Conservation (phyloP, 2,888 invertebrate genomes). For the Leptopterna dolabrata region DNA sequence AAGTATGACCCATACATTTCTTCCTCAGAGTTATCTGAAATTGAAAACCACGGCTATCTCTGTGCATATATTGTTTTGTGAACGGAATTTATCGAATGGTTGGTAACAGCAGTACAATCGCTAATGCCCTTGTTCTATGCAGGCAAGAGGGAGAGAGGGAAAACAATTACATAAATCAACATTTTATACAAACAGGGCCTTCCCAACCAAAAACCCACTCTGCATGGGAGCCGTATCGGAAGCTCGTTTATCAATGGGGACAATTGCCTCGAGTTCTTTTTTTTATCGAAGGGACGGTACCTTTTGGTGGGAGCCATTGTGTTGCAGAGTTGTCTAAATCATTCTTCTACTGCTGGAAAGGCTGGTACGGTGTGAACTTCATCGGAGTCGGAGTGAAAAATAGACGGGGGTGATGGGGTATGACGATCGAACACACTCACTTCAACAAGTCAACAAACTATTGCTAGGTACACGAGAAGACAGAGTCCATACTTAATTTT, state of each 20-base stretch:
- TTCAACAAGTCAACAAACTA: background rate
- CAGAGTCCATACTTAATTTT: no score
- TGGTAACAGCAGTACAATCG: background rate
- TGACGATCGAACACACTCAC: background rate
- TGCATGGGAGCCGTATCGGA: background rate
- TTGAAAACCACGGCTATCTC: background rate
- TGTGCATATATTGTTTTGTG: background rate
- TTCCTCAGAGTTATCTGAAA: background rate
- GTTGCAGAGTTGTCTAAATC: background rate
- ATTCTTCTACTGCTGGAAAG: background rate
- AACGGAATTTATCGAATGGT: background rate
- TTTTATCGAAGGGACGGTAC: background rate
- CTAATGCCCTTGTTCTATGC: background rate
- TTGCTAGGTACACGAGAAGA: no score
- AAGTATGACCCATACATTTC: background rate
- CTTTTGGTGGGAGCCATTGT: background rate
- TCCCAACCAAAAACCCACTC: conserved; percentile 3
- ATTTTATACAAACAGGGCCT: conserved; percentile 3
- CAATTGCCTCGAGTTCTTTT: background rate
- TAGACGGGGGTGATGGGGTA: background rate
- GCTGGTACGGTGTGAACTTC: background rate
- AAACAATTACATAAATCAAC: background rate
- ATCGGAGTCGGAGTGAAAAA: background rate
- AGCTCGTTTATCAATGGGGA: conserved; percentile 9
- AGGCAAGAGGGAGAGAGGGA: background rate